Evolutionary conservation across 2,888 invertebrate genomes (phyloP), one percentile per base, ranked within the genome.

Genomic region (Sicus ferrugineus): DNA sequence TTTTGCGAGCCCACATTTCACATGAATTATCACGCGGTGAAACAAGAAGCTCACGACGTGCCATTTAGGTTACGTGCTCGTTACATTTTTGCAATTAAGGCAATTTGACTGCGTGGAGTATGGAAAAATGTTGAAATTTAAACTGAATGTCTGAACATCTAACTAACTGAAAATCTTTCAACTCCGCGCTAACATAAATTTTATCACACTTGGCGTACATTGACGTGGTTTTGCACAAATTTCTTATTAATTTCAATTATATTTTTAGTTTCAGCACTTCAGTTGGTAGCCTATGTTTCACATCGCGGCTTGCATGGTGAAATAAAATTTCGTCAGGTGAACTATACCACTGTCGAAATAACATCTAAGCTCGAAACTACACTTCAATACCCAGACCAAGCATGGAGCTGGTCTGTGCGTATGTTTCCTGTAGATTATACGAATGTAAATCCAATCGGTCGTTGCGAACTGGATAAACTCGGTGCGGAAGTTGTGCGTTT

Each of bases 351-450:
- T 34, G 88, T 91, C 72, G 89, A 88, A 83, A 89, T 93, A 73
- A 87, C 88, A 68, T 89, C 92, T 14, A 89, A 90, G 76, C 83
- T 93, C 68, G 88, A 91, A 77, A 88, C 92, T 14, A 93, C 93
- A 0, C 86, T 93, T 7, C 91, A 93, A 80, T 92, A 89, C 83
- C 93, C 92, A 4, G 92, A 91, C 75, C 93, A 93, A 75, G 89
- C 90, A 50, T 96, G 92, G 93, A 89, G 90, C 62, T 95, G 95
- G 95, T 88, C 89, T n/a, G 88, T 95, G 52, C 90, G 91, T 74
- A 90, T 93, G 80, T 93, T 92, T 81, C 95, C 95, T 0, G 92
- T 94, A 0, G 94, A 94, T 81, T 94, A 95, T 79, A 88, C 90
- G 9, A 87, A 89, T 71, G 84, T 91, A 9, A 88, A 87, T 50